Evolutionary conservation across 2,797 vertebrate genomes (phyloP), one percentile per base, ranked within the genome.

Genomic region (Falco cherrug): DNA sequence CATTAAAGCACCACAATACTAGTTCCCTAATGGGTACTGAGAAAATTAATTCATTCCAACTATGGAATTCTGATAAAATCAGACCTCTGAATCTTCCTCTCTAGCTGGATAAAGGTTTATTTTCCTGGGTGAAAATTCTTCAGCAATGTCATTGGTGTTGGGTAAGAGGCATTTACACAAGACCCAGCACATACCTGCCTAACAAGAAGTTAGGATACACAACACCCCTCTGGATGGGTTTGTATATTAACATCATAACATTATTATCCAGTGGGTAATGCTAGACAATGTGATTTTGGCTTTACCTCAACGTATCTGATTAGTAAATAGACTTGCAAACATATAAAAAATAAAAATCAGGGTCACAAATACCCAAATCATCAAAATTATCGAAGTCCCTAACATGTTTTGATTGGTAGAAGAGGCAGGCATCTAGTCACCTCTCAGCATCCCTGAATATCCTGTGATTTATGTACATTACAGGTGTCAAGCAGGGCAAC

Each of bases 1-100:
- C 95, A 96, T 96, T 97, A 98, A 97, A 97, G 79, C 71, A 87
- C 39, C 37, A 68, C 35, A 90, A 77, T 89, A 90, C 51, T 63
- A 64, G 84, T 92, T 69, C 75, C 60, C 82, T 93, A 89, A 96
- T 84, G 80, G 61, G 68, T 91, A 90, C 45, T 71, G 90, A 86
- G 87, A 93, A 95, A 96, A 97, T 96, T 82, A 85, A 93, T 75
- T 95, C 87, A 64, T 87, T 93, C 56, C 48, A 74, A 1, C 67
- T 75, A 74, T 57, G 47, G 89, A 95, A 96, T 96, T 96, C 91
- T 77, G 51, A 84, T 94, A 93, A 97, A 96, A 96, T 95, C 82
- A 92, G 80, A 41, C 41, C 41, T 95, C 54, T 88, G 64, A 74
- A 74, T 95, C 74, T 96, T 92, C 47, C 13, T 50, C 59, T 70